Base-by-base conservation (phyloP, 2,113 vertebrate genomes). In the Sus scrofa region DNA sequence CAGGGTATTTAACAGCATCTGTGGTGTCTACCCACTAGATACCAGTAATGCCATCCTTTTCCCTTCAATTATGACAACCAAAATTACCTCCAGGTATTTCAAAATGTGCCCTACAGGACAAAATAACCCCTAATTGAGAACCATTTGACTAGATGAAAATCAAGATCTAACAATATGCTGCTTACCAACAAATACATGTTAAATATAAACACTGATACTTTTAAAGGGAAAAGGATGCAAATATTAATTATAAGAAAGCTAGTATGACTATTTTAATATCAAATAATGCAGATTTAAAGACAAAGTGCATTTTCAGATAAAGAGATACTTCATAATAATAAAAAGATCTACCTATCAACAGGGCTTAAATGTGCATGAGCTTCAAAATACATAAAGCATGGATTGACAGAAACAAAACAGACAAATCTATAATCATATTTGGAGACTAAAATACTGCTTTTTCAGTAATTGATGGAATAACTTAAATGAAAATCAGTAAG, bases 221-320 rank as follows among this genome's bases (percentile, higher is more conserved):
- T 67, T 91, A 81, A 86, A 74, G 32, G n/a, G 78, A 86, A 30
- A 83, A 93, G 5, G 60, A 68, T 81, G 19, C 26, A 91, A 94
- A 82, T 65, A 86, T 52, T 54, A 78, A 63, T 73, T 32, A 52
- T 81, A 73, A 86, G 37, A 86, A 37, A 73, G 16, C 12, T 50
- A 24, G 26, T 44, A 8, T 63, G 63, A 62, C 44, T 85, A 54
- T 24, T 16, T 34, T 89, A 90, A 78, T 73, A 86, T 37, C 58
- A 73, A 65, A 79, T 2, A 30, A 91, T 52, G 37, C 13, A 58
- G 11, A 82, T 34, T 56, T 85, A 56, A 83, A 87, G 27, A 70
- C 3, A 44, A 87, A 67, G 54, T 44, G 6, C 20, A 75, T 63
- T 91, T 86, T 5, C 32, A 91, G 68, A 96, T 44, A 87, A 52